Percentiles rank a stretch among this genome's conserved stretches.
phyloP scores from a whole-genome alignment of 2,888 invertebrate genomes.

The Strigamia crassipes region DNA sequence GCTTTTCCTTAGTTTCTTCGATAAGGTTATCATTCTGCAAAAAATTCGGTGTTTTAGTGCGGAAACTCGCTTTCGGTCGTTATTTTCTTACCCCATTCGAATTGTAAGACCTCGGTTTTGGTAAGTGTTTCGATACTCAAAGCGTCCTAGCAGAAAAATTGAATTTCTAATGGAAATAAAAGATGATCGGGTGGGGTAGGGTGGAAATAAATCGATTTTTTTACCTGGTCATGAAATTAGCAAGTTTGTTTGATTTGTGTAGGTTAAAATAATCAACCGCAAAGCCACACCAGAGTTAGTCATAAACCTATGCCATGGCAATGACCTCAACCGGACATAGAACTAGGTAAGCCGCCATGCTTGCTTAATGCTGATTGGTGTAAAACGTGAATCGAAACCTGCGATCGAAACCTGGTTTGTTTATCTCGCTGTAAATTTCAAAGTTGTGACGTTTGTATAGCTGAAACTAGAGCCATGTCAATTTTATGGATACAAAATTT shows the following conservation, averaged over 20 bases:
- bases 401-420: neutral
- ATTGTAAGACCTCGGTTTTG: neutral
- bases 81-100: neutral
- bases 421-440: neutral
- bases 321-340: neutral
- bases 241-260: too few relatives aligned
- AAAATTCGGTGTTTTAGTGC: neutral
- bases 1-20: constrained; percentile 47
- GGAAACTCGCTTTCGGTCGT: neutral
- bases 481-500: too few relatives aligned
- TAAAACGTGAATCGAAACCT: neutral
- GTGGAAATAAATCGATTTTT: too few relatives aligned
- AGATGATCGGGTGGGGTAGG: too few relatives aligned
- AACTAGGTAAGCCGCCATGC: neutral
- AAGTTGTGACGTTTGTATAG: neutral
- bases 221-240: too few relatives aligned
- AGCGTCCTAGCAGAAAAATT: too few relatives aligned
- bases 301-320: neutral
- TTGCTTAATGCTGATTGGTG: neutral
- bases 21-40: constrained; percentile 49
- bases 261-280: neutral
- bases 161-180: too few relatives aligned
- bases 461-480: too few relatives aligned
- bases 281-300: neutral
- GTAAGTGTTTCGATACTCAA: neutral